A percentile compares a stretch with the other conserved stretches of the same genome.
Evolutionary conservation across 2,797 vertebrate genomes (phyloP).

Genomic region (Squalus acanthias): DNA sequence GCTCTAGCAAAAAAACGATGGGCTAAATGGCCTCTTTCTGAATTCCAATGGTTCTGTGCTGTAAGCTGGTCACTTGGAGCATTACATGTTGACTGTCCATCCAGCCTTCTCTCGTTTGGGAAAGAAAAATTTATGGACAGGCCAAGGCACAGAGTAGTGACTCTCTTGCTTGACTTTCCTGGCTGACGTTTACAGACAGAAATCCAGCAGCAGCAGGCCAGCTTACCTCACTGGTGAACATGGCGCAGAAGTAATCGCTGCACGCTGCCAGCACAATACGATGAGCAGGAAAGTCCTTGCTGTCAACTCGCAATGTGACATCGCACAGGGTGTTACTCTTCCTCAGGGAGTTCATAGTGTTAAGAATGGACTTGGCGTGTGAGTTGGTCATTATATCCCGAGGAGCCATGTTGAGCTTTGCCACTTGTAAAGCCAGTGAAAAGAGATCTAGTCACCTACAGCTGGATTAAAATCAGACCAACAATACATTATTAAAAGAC

Average conservation of each 20-base stretch:
- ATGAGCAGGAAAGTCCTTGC: slow-evolving; percentile 89
- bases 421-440: neutral
- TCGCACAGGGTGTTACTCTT: slow-evolving; percentile 96
- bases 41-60: neutral
- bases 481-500: neutral
- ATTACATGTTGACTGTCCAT: neutral
- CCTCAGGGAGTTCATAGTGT: slow-evolving; percentile 92
- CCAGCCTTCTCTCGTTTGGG: neutral
- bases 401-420: slow-evolving; percentile 74
- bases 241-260: slow-evolving; percentile 97
- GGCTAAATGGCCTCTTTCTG: neutral
- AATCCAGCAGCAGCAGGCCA: neutral
- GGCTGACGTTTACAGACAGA: neutral
- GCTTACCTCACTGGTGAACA: slow-evolving; percentile 97
- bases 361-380: slow-evolving; percentile 96
- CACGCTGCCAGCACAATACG: slow-evolving; percentile 94
- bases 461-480: neutral
- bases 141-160: neutral
- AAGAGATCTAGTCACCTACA: neutral
- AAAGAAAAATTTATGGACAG: neutral
- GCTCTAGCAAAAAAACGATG: neutral
- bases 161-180: neutral
- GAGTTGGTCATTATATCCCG: slow-evolving; percentile 99
- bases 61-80: neutral
- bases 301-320: slow-evolving; percentile 89